These are phyloP conservation scores for Dendrocincla fuliginosa DNA, from an alignment of 2,797 vertebrate species.

Conservation along the genomic window DNA sequence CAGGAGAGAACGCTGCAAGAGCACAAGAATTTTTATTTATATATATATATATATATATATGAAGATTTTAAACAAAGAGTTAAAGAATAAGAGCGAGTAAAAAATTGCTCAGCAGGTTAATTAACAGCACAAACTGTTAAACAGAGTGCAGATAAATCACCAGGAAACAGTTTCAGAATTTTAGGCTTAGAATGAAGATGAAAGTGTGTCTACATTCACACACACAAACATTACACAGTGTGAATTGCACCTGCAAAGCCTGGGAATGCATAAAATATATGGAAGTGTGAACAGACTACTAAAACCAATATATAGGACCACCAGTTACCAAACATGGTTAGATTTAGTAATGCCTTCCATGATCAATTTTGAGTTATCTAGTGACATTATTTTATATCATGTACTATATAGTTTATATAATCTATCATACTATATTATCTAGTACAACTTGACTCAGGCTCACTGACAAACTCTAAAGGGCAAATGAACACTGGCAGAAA, in stretches of 20 bases:
- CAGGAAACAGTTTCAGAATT: background rate
- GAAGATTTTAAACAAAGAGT: background rate
- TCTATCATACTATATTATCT: background rate
- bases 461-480: background rate
- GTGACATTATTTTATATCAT: background rate
- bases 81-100: background rate
- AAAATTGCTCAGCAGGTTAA: background rate
- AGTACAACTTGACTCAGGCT: background rate
- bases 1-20: background rate
- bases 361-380: background rate
- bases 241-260: background rate
- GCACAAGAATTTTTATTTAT: background rate
- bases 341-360: background rate
- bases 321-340: background rate
- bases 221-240: accelerated
- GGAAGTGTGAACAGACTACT: background rate
- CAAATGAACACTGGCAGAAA: background rate
- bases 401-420: background rate
- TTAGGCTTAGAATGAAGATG: background rate
- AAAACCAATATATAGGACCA: background rate
- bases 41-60: background rate
- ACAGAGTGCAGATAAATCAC: background rate
- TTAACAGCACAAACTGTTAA: background rate
- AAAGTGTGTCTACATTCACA: background rate
- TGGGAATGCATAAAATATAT: accelerated